These are phyloP conservation scores for Triplophysa rosa DNA, from an alignment of 2,113 vertebrate species.

Conservation along the genomic window DNA sequence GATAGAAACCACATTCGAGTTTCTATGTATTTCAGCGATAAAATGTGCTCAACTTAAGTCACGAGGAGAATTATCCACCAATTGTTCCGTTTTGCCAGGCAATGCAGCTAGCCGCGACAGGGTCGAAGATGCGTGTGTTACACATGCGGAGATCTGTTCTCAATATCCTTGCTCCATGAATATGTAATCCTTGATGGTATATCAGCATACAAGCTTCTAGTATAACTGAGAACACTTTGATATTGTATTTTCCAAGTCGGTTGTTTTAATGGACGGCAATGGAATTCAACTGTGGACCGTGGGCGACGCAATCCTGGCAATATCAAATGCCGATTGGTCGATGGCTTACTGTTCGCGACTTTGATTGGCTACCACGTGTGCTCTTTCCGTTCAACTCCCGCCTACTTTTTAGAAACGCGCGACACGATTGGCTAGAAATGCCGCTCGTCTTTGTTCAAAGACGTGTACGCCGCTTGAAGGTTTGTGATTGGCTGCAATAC, in stretches of 20 bases:
- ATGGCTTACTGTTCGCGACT: not conserved
- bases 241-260: slow-evolving; percentile 67
- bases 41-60: slow-evolving; percentile 58
- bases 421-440: slow-evolving; percentile 28
- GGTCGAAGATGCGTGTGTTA: slow-evolving; percentile 51
- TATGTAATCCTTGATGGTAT: not conserved
- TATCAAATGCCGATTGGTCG: slow-evolving; percentile 47
- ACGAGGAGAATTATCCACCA: slow-evolving; percentile 54
- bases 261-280: slow-evolving; percentile 75
- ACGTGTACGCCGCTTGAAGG: slow-evolving; percentile 4
- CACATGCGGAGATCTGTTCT: slow-evolving; percentile 56
- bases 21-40: slow-evolving; percentile 54
- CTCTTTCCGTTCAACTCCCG: slow-evolving; percentile 44
- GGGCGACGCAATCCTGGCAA: slow-evolving; percentile 61
- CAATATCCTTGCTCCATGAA: slow-evolving; percentile 3
- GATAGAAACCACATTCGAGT: slow-evolving; percentile 74
- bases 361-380: slow-evolving; percentile 59
- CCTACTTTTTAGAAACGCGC: slow-evolving; percentile 37
- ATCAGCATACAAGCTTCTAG: slow-evolving; percentile 10
- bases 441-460: slow-evolving; percentile 40
- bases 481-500: slow-evolving; percentile 38
- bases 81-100: slow-evolving; percentile 65
- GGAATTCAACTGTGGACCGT: slow-evolving; percentile 74
- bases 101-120: slow-evolving; percentile 60
- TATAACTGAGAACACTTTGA: slow-evolving; percentile 48